phyloP scores from a whole-genome alignment of 2,797 vertebrate species.

The Odontamblyopus lacepedii region DNA sequence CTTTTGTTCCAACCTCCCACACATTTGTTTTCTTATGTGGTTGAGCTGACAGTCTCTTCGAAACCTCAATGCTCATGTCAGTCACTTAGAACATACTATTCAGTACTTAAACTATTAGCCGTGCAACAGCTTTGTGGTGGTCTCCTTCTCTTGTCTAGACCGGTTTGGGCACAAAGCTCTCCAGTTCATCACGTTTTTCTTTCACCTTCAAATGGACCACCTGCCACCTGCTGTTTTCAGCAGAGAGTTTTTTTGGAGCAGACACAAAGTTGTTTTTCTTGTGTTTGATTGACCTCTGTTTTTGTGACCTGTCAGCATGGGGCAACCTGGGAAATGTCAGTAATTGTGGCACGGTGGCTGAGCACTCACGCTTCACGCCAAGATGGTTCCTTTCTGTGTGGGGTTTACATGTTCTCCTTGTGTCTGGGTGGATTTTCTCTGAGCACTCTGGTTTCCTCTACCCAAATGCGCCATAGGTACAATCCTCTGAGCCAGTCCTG shows the following conservation, averaged over 20 bases:
- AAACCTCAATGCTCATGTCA: slow-evolving; percentile 36
- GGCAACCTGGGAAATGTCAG: slow-evolving; percentile 95
- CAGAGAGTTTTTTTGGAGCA: slow-evolving; percentile 6
- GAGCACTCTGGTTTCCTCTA: too few species aligned
- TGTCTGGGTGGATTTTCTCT: too few species aligned
- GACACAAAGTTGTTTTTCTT: slow-evolving; percentile 1
- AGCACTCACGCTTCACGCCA: too few species aligned
- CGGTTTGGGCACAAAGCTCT: slow-evolving; percentile 40
- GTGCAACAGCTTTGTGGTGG: slow-evolving; percentile 46
- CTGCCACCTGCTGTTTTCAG: slow-evolving; percentile 17
- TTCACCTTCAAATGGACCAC: slow-evolving; percentile 30
- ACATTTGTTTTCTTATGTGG: slow-evolving; percentile 17
- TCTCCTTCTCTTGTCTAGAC: slow-evolving; percentile 43
- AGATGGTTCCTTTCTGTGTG: too few species aligned
- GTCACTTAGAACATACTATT: slow-evolving; percentile 29
- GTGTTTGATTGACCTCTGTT: slow-evolving; percentile 45
- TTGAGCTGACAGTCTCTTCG: slow-evolving; percentile 29
- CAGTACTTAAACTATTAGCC: slow-evolving; percentile 34
- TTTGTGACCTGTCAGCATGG: slow-evolving; percentile 87
- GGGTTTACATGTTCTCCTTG: too few species aligned
- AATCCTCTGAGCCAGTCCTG: too few species aligned
- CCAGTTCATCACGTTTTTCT: slow-evolving; percentile 31
- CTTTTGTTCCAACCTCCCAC: not conserved
- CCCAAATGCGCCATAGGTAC: too few species aligned
- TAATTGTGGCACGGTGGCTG: too few species aligned